A percentile compares a stretch with the other conserved stretches of the same genome.
Evolutionary conservation across 2,113 vertebrate genomes (phyloP).

Genomic region (Cyprinodon brontotheroides): DNA sequence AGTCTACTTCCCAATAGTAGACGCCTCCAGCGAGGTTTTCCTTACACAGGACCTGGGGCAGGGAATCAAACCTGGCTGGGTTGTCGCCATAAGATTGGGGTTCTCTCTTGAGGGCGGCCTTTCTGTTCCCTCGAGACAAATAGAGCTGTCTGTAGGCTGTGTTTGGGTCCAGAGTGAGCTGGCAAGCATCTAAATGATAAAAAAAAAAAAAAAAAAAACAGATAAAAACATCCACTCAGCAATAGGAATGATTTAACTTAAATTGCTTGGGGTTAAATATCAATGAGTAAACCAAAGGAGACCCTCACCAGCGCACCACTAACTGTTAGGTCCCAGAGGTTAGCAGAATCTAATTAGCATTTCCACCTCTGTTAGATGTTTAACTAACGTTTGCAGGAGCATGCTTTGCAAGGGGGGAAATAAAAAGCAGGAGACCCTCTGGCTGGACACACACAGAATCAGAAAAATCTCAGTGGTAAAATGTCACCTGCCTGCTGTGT

Average conservation of each 20-base stretch:
- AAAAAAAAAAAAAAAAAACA: neutral
- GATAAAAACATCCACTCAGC: conserved; percentile 1
- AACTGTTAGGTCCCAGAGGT: conserved; percentile 21
- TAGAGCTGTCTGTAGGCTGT: conserved; percentile 82
- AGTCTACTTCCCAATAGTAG: conserved; percentile 85
- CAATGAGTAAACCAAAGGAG: conserved; percentile 20
- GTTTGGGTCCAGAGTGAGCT: conserved; percentile 78
- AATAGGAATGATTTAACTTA: conserved; percentile 5
- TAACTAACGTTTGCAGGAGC: conserved; percentile 15
- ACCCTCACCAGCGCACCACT: conserved; percentile 21
- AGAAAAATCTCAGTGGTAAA: conserved; percentile 44
- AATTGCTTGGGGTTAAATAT: conserved; percentile 2
- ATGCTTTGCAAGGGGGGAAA: neutral
- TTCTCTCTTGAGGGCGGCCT: conserved; percentile 78
- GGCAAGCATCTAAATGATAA: conserved; percentile 71
- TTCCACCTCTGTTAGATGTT: conserved; percentile 19
- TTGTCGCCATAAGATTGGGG: conserved; percentile 74
- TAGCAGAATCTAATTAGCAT: conserved; percentile 11
- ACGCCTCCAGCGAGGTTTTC: conserved; percentile 81
- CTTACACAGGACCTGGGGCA: conserved; percentile 81
- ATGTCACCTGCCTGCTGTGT: conserved; percentile 77
- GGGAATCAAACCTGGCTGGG: conserved; percentile 77
- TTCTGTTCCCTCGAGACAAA: conserved; percentile 79
- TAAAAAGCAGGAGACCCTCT: conserved; percentile 43
- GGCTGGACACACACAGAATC: conserved; percentile 57